Evolutionary conservation across 2,888 invertebrate species (phyloP), one percentile per base, ranked within the genome.

Genomic region (Morpho helenor): DNA sequence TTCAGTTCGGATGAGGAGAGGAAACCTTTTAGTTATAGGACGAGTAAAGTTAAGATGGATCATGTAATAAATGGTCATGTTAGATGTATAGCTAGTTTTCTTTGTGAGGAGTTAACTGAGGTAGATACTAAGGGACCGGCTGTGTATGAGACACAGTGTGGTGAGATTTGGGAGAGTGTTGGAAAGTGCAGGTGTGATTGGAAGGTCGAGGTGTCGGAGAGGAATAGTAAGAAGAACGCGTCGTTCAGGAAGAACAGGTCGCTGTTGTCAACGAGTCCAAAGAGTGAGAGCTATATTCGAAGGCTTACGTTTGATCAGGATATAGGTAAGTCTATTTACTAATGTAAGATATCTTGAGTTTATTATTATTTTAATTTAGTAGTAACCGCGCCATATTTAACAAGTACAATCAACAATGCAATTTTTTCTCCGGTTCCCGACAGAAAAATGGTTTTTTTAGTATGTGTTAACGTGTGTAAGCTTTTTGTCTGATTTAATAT

Each of bases 111-210:
- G 56, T 69, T 91, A 63, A 76, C 81, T 0, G 88, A 87, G 22
- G 64, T 63, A 0, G 82, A 85, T n/a, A 62, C 61, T 0, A 90
- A 89, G 57, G 89, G 91, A 2, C 91, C 92, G 7, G 81, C 92
- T 0, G 83, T 90, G 57, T 92, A 92, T 0, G 94, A 94, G 67
- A 80, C 79, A 2, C 91, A 92, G 48, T 94, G 93, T 66, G 75
- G 86, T 0, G 86, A 85, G 54, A 83, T 91, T 7, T 95, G 95
- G 95, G 80, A 84, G 23, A 82, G 74, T 7, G 84, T 93, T 22
- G 77, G 84, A 0, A 89, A 91, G 42, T 95, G 95, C 67, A 70
- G 84, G n/a, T 95, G 95, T 72, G 87, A 92, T 7, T 94, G 93
- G 92, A 92, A 92, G 73, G 75, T 91, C 58, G 84, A 92, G 66